These are phyloP conservation scores for Coluber constrictor DNA, from an alignment of 2,797 vertebrate species.

Conservation along the genomic window DNA sequence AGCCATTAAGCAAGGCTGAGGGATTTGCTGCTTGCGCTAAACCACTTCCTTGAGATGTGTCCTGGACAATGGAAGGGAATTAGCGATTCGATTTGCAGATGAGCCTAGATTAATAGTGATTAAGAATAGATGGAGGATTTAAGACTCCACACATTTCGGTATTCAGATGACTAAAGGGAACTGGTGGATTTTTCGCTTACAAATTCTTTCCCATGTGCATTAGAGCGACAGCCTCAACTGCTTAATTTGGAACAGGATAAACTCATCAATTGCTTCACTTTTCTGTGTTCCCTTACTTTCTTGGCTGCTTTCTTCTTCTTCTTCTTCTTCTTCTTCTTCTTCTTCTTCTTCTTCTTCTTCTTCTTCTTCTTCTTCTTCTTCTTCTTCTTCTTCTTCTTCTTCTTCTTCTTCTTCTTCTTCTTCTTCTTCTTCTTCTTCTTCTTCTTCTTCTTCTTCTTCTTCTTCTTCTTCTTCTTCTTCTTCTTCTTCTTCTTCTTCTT, in stretches of 20 bases:
- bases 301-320: too few species aligned
- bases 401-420: too few species aligned
- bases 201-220: neutral
- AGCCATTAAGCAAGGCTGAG: neutral
- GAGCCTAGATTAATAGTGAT: slow-evolving; percentile 18
- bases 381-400: too few species aligned
- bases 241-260: neutral
- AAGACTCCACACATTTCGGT: neutral
- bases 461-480: too few species aligned
- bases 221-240: neutral
- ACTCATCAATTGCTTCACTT: neutral
- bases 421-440: too few species aligned
- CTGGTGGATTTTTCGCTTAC: neutral
- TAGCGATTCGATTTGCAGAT: slow-evolving; percentile 3
- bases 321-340: too few species aligned
- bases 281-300: neutral
- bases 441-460: too few species aligned
- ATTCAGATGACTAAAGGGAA: neutral
- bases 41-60: neutral
- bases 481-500: too few species aligned
- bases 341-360: too few species aligned
- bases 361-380: too few species aligned
- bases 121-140: slow-evolving; percentile 20
- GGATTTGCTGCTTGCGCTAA: slow-evolving; percentile 31
- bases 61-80: slow-evolving; percentile 6